phyloP scores from a whole-genome alignment of 1,140 invertebrate species.

The Diabrotica undecimpunctata region DNA sequence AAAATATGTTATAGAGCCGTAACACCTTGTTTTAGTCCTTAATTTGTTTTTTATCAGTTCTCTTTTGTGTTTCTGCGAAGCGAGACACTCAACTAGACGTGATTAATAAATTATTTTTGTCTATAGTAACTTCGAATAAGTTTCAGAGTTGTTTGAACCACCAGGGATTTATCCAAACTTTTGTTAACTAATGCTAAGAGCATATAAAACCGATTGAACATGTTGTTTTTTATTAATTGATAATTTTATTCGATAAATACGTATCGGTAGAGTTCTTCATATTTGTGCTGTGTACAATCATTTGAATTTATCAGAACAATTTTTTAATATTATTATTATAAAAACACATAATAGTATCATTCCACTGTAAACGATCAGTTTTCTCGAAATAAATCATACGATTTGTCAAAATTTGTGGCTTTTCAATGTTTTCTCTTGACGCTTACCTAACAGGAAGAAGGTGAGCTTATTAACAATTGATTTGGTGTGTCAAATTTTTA shows the following conservation, averaged over 20 bases:
- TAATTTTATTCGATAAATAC: background rate
- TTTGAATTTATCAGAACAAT: constrained; percentile 22
- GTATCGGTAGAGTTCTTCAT: constrained; percentile 16
- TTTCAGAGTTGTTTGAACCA: too few species aligned
- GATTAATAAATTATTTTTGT: too few species aligned
- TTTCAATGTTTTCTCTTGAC: constrained; percentile 9
- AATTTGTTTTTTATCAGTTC: too few species aligned
- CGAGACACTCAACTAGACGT: too few species aligned
- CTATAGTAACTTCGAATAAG: too few species aligned
- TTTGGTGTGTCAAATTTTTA: background rate
- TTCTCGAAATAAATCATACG: constrained; percentile 32
- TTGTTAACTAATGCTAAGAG: constrained; percentile 13
- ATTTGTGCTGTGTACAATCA: constrained; percentile 39
- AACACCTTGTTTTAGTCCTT: too few species aligned
- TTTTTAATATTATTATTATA: too few species aligned
- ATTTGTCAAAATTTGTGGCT: constrained; percentile 29
- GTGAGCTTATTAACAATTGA: constrained; percentile 18
- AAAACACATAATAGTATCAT: constrained; percentile 20
- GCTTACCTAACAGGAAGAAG: constrained; percentile 16
- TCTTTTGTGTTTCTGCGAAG: too few species aligned
- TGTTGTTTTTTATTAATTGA: background rate
- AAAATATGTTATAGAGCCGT: too few species aligned
- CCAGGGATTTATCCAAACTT: too few species aligned
- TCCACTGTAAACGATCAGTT: constrained; percentile 28
- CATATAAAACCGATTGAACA: constrained; percentile 19